phyloP scores from a whole-genome alignment of 2,888 invertebrate species.

The Notocelia uddmanniana region DNA sequence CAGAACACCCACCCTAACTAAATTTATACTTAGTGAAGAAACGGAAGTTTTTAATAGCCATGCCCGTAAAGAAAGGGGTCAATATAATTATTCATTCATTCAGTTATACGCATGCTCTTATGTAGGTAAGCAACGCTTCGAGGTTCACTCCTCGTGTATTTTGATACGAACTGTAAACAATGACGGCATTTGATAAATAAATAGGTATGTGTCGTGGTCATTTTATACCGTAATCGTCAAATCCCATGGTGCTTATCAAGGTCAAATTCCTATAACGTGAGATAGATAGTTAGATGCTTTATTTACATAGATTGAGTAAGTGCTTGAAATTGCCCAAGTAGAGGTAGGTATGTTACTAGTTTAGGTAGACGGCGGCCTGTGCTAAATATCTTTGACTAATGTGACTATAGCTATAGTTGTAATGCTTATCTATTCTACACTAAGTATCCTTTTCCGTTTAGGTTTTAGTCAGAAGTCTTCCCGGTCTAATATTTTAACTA shows the following conservation, averaged over 20 bases:
- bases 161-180: slow-evolving; percentile 42
- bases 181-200: slow-evolving; percentile 44
- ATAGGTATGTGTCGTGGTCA: slow-evolving; percentile 11
- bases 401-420: no score
- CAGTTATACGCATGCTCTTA: slow-evolving; percentile 6
- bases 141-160: slow-evolving; percentile 10
- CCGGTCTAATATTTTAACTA: no score
- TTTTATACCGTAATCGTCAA: slow-evolving; percentile 28
- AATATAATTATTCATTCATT: slow-evolving; percentile 24
- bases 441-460: no score
- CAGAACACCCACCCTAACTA: not conserved
- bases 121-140: not conserved
- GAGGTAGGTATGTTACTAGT: not conserved
- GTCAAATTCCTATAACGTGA: slow-evolving; percentile 22
- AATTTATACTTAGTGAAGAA: not conserved
- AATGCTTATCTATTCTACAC: no score
- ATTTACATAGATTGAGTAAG: not conserved
- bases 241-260: slow-evolving; percentile 27
- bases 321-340: slow-evolving; percentile 13
- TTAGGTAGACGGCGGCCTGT: slow-evolving; percentile 6
- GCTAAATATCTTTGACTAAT: not conserved
- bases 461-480: no score
- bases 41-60: slow-evolving; percentile 22
- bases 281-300: slow-evolving; percentile 3
- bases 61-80: slow-evolving; percentile 25